Conservation (phyloP, 2,888 invertebrate species). For the Hesperia comma region DNA sequence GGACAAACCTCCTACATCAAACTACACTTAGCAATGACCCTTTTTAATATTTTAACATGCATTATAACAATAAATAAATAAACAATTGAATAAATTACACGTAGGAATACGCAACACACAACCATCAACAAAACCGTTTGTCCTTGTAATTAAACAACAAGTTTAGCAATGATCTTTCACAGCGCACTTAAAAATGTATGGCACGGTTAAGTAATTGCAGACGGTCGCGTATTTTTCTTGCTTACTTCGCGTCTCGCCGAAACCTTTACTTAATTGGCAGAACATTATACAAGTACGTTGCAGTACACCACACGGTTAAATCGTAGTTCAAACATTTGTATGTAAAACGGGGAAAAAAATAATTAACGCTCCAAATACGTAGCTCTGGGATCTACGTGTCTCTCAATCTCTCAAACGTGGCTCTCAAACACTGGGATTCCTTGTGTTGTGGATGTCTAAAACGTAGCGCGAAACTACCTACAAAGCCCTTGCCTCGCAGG, state of each 20-base stretch:
- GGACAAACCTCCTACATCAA: no score
- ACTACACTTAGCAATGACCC: no score
- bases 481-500: no score
- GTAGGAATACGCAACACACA: background rate
- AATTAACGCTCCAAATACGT: no score
- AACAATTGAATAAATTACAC: background rate
- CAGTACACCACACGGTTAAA: no score
- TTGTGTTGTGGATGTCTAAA: no score
- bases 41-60: background rate
- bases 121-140: background rate
- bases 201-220: slow-evolving; percentile 5
- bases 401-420: no score
- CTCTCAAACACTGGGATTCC: no score
- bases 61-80: background rate
- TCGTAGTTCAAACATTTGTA: no score
- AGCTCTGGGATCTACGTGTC: no score
- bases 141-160: slow-evolving; percentile 8
- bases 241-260: background rate
- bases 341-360: no score
- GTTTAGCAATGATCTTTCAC: slow-evolving; percentile 7
- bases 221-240: slow-evolving; percentile 1
- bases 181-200: slow-evolving; percentile 3
- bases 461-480: no score
- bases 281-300: background rate
- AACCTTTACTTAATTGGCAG: background rate